Evolutionary conservation across 1,140 invertebrate genomes (phyloP), one percentile per base, ranked within the genome.

Genomic region (Stratiolaelaps scimitus): DNA sequence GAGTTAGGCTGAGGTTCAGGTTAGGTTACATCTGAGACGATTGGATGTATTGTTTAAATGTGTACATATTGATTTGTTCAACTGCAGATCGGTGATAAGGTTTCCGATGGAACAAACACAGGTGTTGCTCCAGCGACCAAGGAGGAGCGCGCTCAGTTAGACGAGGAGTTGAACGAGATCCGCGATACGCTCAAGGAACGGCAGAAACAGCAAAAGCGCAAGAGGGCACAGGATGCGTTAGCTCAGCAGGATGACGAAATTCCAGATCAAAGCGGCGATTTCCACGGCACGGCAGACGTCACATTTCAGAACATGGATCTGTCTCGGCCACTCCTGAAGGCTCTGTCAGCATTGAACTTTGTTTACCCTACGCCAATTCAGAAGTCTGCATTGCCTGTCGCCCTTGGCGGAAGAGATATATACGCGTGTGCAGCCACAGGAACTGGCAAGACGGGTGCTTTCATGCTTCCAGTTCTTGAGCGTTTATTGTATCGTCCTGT

Each of bases 381-480:
- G 78, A 82, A 88, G 23, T 84, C 89, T 0, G 92, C 91, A 0
- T 92, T 99, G 71, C 95, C 95, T 0, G 80, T 95, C 10, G 94
- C 91, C 26, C 78, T 98, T 40, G 76, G 89, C 71, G 89, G 88
- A 7, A 81, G 85, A 72, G 92, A 97, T 78, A 84, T 97, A 71
- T 91, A 91, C 80, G 92, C 89, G 13, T 95, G 92, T 81, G 92
- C 92, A 66, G 90, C 93, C 1, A 99, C 95, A 0, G 95, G 94
- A 44, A 98, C 94, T 6, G 94, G 93, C 78, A 98, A 98, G 82
- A 98, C 95, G 1, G 90, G 91, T 0, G 94, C 94, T 0, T 99
- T 97, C 74, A 96, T 98, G 89, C 77, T 99, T 68, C 95, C 95
- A 2, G 93, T 93, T 30, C 74, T 98, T 26, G 95, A 98, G 77